Percentiles rank a stretch among this genome's conserved stretches.
Conservation (phyloP, 1,140 invertebrate genomes). For the Drosophila santomea region DNA sequence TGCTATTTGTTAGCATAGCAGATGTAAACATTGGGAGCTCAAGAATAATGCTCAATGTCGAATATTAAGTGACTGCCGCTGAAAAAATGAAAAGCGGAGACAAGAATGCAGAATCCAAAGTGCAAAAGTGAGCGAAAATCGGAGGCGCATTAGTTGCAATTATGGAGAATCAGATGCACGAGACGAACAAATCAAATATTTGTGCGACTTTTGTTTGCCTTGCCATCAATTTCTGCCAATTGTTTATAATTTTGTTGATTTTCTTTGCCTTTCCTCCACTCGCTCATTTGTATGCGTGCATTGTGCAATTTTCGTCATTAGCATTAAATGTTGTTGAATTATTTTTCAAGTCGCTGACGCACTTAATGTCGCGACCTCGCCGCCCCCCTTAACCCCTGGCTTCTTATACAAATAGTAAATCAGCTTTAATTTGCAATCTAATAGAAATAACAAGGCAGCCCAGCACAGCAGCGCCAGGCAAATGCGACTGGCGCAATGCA, state of each 20-base stretch:
- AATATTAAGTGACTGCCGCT: conserved; percentile 54
- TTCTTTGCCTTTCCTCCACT: conserved; percentile 23
- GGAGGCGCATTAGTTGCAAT: conserved; percentile 74
- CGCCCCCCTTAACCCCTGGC: background rate
- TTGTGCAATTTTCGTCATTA: conserved; percentile 82
- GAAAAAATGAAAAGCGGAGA: conserved; percentile 23
- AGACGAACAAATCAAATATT: conserved; percentile 72
- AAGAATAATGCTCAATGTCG: conserved; percentile 40
- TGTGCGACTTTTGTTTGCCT: conserved; percentile 76
- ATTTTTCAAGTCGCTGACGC: conserved; percentile 82
- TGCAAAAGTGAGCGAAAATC: conserved; percentile 41
- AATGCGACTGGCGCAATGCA: conserved; percentile 50
- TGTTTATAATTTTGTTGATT: conserved; percentile 68
- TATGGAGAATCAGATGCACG: conserved; percentile 73
- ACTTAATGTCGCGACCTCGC: conserved; percentile 76
- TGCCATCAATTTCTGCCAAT: conserved; percentile 80
- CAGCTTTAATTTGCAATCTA: conserved; percentile 77
- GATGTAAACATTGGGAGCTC: conserved; percentile 33
- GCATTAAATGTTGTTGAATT: conserved; percentile 81
- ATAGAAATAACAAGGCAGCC: conserved; percentile 71
- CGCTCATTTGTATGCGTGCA: conserved; percentile 61
- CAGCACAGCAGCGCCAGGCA: conserved; percentile 27
- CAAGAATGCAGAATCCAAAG: conserved; percentile 52
- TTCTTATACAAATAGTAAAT: conserved; percentile 82
- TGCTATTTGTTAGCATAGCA: background rate